Evolutionary conservation across 2,888 invertebrate genomes (phyloP).

Genomic region (Halictus ligatus): DNA sequence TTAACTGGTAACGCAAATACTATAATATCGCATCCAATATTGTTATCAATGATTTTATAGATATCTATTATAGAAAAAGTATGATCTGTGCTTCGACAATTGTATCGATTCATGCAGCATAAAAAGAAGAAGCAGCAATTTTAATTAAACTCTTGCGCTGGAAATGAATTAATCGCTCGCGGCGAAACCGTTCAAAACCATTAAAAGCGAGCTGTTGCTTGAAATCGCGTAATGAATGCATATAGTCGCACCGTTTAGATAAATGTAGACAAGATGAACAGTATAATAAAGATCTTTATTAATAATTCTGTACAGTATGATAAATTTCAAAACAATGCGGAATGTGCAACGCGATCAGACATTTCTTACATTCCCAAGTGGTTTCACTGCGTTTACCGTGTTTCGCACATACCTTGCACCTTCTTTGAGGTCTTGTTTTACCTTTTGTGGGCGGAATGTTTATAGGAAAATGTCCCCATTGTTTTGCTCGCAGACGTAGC

Average conservation of each 20-base stretch:
- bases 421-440: slow-evolving; percentile 19
- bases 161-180: not conserved
- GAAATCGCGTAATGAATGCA: not conserved
- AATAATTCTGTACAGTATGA: slow-evolving; percentile 18
- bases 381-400: slow-evolving; percentile 32
- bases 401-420: slow-evolving; percentile 31
- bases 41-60: not conserved
- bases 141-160: slow-evolving; percentile 4
- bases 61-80: slow-evolving; percentile 7
- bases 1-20: not conserved
- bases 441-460: slow-evolving; percentile 24
- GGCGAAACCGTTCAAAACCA: not conserved
- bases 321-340: slow-evolving; percentile 36
- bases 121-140: slow-evolving; percentile 19
- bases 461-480: slow-evolving; percentile 63
- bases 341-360: slow-evolving; percentile 30
- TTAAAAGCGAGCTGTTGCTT: not conserved
- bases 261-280: not conserved
- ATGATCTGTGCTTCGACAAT: slow-evolving; percentile 2
- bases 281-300: slow-evolving; percentile 8
- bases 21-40: slow-evolving; percentile 1
- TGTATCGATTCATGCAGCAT: slow-evolving; percentile 35
- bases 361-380: slow-evolving; percentile 34
- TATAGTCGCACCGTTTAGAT: not conserved
- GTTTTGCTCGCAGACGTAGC: slow-evolving; percentile 29